Base-by-base conservation (phyloP, 2,113 vertebrate genomes). In the Rhea americana region DNA sequence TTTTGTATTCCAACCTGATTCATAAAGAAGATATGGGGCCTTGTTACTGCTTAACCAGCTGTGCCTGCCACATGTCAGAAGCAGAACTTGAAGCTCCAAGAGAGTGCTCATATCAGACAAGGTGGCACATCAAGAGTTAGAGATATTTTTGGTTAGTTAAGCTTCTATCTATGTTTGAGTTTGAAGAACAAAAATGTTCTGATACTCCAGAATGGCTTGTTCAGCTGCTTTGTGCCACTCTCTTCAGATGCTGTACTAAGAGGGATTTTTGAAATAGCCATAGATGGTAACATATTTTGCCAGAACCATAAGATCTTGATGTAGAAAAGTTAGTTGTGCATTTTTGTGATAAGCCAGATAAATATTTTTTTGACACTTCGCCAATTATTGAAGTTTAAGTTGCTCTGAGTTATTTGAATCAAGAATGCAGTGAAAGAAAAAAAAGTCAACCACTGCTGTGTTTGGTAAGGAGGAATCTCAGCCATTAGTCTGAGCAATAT, bases 11-110 rank as follows among this genome's bases (percentile, higher is more conserved):
- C 39, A 66, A 0, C 11, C 48, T 30, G 59, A 72, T 80, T 80
- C 13, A 28, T 6, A 0, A 15, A 51, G 37, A 58, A 45, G 45
- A 32, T 55, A 15, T 7, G 8, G 0, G 2, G 35, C 51, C 22
- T 63, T 89, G 13, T 53, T 63, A 39, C 22, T 15, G 50, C 51
- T 85, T 0, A 4, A 75, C 53, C 55, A 51, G 61, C 5, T 3
- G 25, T 56, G 55, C 41, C 25, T 59, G 74, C 47, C 41, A 48
- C 11, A 8, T 1, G 0, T 53, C n/a, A 26, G 62, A 24, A 67
- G 62, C 84, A 67, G 51, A 63, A 22, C 3, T 53, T 47, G 70
- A 85, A 78, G 61, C 41, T 58, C 28, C 51, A 63, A 93, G 39
- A 47, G 24, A 78, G 25, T 51, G 55, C 30, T 63, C 45, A 73